Evolutionary conservation across 2,113 vertebrate species (phyloP).

Genomic region (Bos taurus): ARS-UCD2.0 NC_037336.1:99455001-99455500

Average conservation of each 20-base stretch:
- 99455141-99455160: neutral
- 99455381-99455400: neutral
- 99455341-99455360: neutral
- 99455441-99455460: neutral
- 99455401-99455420: neutral
- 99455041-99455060: neutral
- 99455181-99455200: neutral
- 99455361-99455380: neutral
- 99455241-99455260: neutral
- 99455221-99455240: neutral
- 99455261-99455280: neutral
- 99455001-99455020: neutral
- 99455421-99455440: neutral
- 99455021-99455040: neutral
- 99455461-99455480: rapidly evolving
- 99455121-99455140: neutral
- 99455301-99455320: neutral
- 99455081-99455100: neutral
- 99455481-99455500: neutral
- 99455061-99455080: neutral
- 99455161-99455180: neutral
- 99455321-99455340: neutral
- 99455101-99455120: neutral
- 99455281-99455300: neutral
- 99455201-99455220: rapidly evolving